These are phyloP conservation scores for Gymnobelideus leadbeateri DNA, from an alignment of 2,113 vertebrate genomes.

Conservation along the genomic window DNA sequence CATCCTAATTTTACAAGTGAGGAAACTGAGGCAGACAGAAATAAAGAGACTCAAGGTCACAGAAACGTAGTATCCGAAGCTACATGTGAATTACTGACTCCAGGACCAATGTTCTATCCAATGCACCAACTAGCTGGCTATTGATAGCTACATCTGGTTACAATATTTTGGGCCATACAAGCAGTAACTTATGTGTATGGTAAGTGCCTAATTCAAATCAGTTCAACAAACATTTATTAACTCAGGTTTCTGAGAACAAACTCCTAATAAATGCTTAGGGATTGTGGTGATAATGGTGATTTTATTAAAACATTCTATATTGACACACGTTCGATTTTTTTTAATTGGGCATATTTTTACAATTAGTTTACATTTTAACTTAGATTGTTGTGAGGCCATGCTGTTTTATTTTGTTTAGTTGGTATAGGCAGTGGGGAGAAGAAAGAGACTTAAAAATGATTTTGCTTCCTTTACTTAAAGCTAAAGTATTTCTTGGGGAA, in stretches of 20 bases:
- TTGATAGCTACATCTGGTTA: background rate
- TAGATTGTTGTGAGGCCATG: background rate
- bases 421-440: background rate
- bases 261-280: background rate
- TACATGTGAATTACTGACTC: background rate
- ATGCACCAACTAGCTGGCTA: background rate
- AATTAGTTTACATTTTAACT: background rate
- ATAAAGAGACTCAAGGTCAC: background rate
- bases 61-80: background rate
- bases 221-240: background rate
- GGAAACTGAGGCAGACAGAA: background rate
- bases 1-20: background rate
- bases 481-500: background rate
- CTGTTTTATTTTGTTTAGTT: background rate
- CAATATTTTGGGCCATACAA: background rate
- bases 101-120: background rate
- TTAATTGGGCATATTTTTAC: background rate
- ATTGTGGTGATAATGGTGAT: background rate
- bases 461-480: background rate
- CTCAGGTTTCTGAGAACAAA: background rate
- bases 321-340: background rate
- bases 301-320: background rate
- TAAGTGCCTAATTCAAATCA: background rate
- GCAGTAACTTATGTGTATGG: background rate
- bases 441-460: background rate